Percentiles rank a stretch among this genome's conserved stretches.
phyloP scores from a whole-genome alignment of 2,113 vertebrate species.

The Cervus canadensis region DNA sequence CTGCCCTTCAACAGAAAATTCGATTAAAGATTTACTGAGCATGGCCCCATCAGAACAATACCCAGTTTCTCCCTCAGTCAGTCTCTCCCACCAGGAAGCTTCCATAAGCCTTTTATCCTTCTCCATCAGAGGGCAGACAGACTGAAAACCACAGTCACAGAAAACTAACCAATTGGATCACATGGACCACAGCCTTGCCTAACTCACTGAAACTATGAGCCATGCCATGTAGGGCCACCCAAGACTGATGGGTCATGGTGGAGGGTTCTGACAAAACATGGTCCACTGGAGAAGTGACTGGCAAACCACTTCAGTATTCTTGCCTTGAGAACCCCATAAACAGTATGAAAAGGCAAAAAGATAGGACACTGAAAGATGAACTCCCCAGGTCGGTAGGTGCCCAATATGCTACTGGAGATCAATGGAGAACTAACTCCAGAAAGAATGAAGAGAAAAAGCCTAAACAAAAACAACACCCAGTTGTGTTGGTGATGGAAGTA shows the following conservation, averaged over 20 bases:
- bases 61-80: background rate
- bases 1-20: too few relatives aligned
- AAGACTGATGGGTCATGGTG: background rate
- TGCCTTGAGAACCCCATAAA: background rate
- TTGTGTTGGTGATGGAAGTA: background rate
- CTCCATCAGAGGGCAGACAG: background rate
- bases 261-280: background rate
- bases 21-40: too few relatives aligned
- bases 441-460: background rate
- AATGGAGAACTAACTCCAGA: background rate
- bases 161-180: background rate
- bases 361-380: background rate
- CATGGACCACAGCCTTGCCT: background rate
- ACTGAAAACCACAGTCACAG: background rate
- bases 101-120: background rate
- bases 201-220: background rate
- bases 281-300: background rate
- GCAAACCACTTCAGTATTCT: background rate
- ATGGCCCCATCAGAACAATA: too few relatives aligned
- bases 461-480: background rate
- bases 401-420: background rate
- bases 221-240: background rate
- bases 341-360: background rate
- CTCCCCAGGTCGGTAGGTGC: background rate
- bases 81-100: background rate